Percentiles rank a stretch among this genome's conserved stretches.
Evolutionary conservation across 2,113 vertebrate genomes (phyloP).

Genomic region (Thryonomys swinderianus): DNA sequence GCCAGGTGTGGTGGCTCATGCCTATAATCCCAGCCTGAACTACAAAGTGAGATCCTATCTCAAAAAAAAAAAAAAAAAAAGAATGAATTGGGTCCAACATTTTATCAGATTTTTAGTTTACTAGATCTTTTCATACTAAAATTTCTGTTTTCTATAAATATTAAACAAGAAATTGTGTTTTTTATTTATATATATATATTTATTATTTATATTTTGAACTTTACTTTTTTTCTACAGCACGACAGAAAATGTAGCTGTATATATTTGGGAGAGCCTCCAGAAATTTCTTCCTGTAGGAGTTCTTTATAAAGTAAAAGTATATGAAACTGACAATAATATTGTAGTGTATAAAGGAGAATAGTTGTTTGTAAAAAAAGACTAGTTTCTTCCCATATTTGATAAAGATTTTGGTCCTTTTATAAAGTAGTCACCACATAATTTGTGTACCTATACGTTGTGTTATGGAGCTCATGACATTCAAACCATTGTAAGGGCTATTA

Average conservation of each 20-base stretch:
- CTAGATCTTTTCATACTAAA: too few species aligned
- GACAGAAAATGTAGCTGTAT: too few species aligned
- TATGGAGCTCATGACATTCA: background rate
- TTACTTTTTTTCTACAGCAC: conserved; percentile 87
- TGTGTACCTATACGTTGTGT: background rate
- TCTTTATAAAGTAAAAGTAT: conserved; percentile 94
- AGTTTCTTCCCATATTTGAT: conserved; percentile 47
- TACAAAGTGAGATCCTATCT: too few species aligned
- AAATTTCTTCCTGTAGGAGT: conserved; percentile 86
- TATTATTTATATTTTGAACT: conserved; percentile 56
- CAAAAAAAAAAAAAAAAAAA: too few species aligned
- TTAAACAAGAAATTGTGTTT: conserved; percentile 12
- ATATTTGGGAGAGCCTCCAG: conserved; percentile 94
- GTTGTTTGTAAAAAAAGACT: background rate
- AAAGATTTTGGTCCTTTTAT: background rate
- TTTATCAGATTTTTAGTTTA: too few species aligned
- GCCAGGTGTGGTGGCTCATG: too few species aligned
- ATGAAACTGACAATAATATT: conserved; percentile 94
- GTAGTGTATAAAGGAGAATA: conserved; percentile 93
- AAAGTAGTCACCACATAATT: background rate
- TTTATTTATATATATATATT: too few species aligned
- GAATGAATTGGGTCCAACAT: too few species aligned
- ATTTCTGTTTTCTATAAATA: conserved; percentile 26
- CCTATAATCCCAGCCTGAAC: too few species aligned
- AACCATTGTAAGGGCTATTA: conserved; percentile 18